Conservation (phyloP, 2,888 invertebrate genomes). For the Exocentrus adspersus region DNA sequence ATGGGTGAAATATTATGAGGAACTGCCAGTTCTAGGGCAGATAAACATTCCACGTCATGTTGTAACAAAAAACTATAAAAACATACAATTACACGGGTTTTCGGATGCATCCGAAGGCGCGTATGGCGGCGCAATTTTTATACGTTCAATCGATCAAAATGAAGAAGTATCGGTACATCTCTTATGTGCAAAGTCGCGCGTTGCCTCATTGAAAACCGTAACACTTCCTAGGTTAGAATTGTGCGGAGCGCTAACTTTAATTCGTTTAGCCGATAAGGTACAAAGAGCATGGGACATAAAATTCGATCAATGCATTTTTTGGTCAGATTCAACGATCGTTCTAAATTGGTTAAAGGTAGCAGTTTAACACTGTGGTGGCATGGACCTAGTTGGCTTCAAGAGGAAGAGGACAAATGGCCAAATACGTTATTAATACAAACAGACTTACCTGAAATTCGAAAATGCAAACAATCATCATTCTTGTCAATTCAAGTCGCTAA, state of each 20-base stretch:
- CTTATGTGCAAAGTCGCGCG: slow-evolving; percentile 34
- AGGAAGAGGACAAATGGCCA: slow-evolving; percentile 22
- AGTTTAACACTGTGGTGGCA: slow-evolving; percentile 37
- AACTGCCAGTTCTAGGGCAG: slow-evolving; percentile 32
- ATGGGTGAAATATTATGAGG: slow-evolving; percentile 29
- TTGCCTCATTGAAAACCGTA: slow-evolving; percentile 36
- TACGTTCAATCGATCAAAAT: slow-evolving; percentile 26
- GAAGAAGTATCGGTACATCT: slow-evolving; percentile 30
- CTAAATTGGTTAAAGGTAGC: slow-evolving; percentile 37
- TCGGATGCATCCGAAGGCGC: slow-evolving; percentile 32
- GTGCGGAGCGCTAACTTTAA: background rate
- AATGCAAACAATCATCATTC: background rate
- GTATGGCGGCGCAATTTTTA: slow-evolving; percentile 35
- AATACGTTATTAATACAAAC: background rate
- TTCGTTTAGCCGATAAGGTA: background rate
- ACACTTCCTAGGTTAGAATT: slow-evolving; percentile 30
- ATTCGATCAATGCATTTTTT: slow-evolving; percentile 25
- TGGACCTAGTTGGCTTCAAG: slow-evolving; percentile 28
- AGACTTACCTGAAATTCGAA: slow-evolving; percentile 13
- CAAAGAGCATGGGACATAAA: slow-evolving; percentile 2
- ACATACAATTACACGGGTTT: slow-evolving; percentile 35
- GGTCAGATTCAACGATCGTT: slow-evolving; percentile 43
- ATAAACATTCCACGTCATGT: slow-evolving; percentile 33
- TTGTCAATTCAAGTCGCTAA: background rate
- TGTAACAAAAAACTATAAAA: slow-evolving; percentile 19